phyloP scores from a whole-genome alignment of 2,113 vertebrate genomes.

The Colinus virginianus region DNA sequence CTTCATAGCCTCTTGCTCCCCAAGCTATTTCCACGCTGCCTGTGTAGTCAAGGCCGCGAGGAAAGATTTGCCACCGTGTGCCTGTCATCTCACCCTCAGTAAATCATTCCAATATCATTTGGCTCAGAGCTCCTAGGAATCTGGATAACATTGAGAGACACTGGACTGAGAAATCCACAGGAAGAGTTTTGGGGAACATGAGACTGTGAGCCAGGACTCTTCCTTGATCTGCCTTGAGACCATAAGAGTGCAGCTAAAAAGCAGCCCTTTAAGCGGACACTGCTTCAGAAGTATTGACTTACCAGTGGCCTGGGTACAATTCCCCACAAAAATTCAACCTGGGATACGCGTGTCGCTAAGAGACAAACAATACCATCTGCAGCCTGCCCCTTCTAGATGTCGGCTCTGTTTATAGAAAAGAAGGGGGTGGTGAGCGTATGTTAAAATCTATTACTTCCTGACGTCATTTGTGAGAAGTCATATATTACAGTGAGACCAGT shows the following conservation, averaged over 20 bases:
- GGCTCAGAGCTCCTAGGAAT: conserved; percentile 5
- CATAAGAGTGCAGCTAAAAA: not conserved
- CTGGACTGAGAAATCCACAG: not conserved
- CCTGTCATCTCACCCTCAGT: conserved; percentile 21
- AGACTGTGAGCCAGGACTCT: not conserved
- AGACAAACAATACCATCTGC: conserved; percentile 59
- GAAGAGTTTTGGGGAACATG: conserved; percentile 19
- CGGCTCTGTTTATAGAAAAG: conserved; percentile 59
- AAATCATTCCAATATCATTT: conserved; percentile 40
- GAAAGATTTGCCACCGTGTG: not conserved
- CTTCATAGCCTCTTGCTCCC: not conserved
- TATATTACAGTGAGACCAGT: not conserved
- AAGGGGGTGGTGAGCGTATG: conserved; percentile 33
- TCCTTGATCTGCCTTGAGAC: not conserved
- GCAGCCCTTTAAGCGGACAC: conserved; percentile 9
- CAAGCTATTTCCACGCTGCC: not conserved
- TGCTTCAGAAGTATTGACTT: conserved; percentile 44
- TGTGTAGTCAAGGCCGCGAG: not conserved
- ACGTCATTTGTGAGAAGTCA: not conserved
- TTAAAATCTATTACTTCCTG: conserved; percentile 21
- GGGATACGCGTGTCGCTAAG: not conserved
- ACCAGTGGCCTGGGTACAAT: conserved; percentile 8
- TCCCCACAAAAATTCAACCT: conserved; percentile 23
- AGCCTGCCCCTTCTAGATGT: conserved; percentile 30
- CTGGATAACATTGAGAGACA: conserved; percentile 24